Evolutionary conservation across 2,797 vertebrate species (phyloP), one percentile per base, ranked within the genome.

Genomic region (Rallus crepitans): DNA sequence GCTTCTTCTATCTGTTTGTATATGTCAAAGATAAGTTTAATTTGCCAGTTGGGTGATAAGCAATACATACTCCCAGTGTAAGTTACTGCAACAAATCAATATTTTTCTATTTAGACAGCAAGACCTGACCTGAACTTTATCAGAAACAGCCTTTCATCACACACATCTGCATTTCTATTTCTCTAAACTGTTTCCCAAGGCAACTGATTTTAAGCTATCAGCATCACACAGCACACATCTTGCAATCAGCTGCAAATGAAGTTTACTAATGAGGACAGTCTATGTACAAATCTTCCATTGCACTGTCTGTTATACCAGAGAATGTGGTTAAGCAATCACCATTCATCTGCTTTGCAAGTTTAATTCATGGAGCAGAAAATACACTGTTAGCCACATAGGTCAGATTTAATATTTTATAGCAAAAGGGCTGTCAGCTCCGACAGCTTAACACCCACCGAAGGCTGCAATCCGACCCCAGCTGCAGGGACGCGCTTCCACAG

Each of bases 311-410:
- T 28, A 39, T 18, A 50, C 4, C 40, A 55, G 37, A 65, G 63
- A 85, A 35, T 11, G 9, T 1, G 6, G 35, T 45, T 60, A 30
- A 59, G n/a, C 6, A 76, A 24, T 12, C 24, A 12, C 35, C 31
- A 11, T 45, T 78, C n/a, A 69, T 23, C 50, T 40, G 15, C 71
- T 77, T 50, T 33, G 55, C 9, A 70, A 85, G 53, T 28, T 71
- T 25, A 57, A 70, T 55, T 63, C 6, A 30, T 3, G 4, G 25
- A 66, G 39, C 48, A 71, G 53, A 57, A 71, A 78, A 61, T 15
- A 64, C 3, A 47, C 11, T 17, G 24, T 8, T 40, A 45, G 42
- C 14, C 30, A 48, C 0, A 1, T 39, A 61, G 31, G 37, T 4
- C 28, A 55, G 42, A n/a, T n/a, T 21, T 7, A 59, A 11, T 25